Percentiles rank a stretch among this genome's conserved stretches.
These are phyloP conservation scores for Agrotis segetum DNA, from an alignment of 2,888 invertebrate species.

Conservation along the genomic window DNA sequence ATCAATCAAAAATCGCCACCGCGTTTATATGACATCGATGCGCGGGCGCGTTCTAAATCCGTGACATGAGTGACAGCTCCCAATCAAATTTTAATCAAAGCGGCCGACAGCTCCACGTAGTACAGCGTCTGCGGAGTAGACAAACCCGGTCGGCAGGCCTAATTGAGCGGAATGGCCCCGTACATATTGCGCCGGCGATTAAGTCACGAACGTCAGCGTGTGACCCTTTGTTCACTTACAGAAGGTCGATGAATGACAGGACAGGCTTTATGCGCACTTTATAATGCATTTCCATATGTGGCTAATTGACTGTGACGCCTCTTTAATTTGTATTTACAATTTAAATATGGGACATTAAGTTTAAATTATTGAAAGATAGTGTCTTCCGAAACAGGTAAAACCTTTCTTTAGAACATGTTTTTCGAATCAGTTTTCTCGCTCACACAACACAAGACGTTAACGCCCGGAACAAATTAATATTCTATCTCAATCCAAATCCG, in stretches of 20 bases:
- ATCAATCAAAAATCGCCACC: slow-evolving; percentile 64
- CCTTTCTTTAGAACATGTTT: background rate
- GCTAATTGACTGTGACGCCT: slow-evolving; percentile 36
- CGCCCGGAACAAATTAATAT: too few relatives aligned
- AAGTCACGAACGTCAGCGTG: slow-evolving; percentile 71
- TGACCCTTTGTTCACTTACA: slow-evolving; percentile 42
- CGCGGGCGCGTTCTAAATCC: slow-evolving; percentile 73
- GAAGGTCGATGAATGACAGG: slow-evolving; percentile 55
- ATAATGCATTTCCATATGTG: slow-evolving; percentile 50
- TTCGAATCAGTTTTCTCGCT: slow-evolving; percentile 8
- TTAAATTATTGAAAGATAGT: background rate
- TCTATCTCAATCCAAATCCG: too few relatives aligned
- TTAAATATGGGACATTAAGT: slow-evolving; percentile 17
- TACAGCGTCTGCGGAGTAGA: slow-evolving; percentile 77
- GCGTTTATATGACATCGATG: slow-evolving; percentile 75
- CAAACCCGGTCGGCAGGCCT: slow-evolving; percentile 79
- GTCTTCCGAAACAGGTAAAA: slow-evolving; percentile 6
- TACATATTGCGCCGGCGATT: slow-evolving; percentile 67
- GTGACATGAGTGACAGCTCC: slow-evolving; percentile 82
- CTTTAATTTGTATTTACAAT: slow-evolving; percentile 24
- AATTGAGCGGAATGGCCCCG: slow-evolving; percentile 87
- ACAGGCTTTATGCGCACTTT: slow-evolving; percentile 40
- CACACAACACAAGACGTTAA: background rate
- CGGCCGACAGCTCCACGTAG: slow-evolving; percentile 79
- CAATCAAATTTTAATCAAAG: slow-evolving; percentile 90